Conservation (phyloP, 2,888 invertebrate species). For the Amaurobius ferox region DNA sequence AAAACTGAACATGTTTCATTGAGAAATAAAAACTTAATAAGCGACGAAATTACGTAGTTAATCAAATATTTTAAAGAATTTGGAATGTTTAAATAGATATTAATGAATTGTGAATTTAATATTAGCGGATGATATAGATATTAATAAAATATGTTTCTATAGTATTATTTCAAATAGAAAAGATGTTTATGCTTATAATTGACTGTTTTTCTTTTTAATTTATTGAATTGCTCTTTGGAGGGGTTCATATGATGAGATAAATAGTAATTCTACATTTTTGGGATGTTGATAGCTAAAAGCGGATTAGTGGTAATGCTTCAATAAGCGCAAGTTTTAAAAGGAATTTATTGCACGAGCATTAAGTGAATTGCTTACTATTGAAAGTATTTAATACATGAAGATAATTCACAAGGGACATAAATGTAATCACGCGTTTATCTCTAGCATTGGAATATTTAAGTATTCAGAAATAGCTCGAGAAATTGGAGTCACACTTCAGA, state of each 20-base stretch:
- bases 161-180: background rate
- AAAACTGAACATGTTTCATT: no score
- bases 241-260: conserved; percentile 9
- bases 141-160: background rate
- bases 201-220: background rate
- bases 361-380: conserved; percentile 27
- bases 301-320: conserved; percentile 37
- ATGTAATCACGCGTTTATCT: conserved; percentile 21
- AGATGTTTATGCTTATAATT: background rate
- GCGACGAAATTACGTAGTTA: no score
- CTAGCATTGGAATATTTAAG: background rate
- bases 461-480: background rate
- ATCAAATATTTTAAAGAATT: no score
- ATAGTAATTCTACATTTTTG: background rate
- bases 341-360: conserved; percentile 23
- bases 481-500: background rate
- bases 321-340: conserved; percentile 26
- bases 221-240: conserved; percentile 1
- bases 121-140: background rate
- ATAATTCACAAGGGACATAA: background rate
- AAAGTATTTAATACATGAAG: conserved; percentile 17
- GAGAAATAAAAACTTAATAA: no score
- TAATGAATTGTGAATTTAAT: no score
- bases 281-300: background rate
- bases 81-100: no score